These are phyloP conservation scores for Numenius arquata DNA, from an alignment of 2,113 vertebrate genomes.

Conservation along the genomic window DNA sequence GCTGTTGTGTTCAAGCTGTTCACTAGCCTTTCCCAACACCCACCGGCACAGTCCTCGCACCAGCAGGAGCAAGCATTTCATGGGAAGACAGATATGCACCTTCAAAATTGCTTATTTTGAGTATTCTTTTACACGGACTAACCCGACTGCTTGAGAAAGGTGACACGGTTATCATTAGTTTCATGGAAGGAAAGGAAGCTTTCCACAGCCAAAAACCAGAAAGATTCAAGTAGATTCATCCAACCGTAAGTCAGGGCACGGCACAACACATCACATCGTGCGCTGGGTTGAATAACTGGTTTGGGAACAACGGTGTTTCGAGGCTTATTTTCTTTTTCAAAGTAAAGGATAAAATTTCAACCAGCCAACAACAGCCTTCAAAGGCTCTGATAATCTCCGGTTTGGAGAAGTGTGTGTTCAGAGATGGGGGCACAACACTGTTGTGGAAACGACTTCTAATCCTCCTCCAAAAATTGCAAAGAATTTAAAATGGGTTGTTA, in stretches of 20 bases:
- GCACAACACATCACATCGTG: background rate
- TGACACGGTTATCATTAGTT: background rate
- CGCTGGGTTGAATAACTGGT: background rate
- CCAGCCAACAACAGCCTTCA: background rate
- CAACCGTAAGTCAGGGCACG: background rate
- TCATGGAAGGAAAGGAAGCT: background rate
- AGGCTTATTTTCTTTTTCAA: background rate
- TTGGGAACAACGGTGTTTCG: rapidly evolving
- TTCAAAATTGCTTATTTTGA: background rate
- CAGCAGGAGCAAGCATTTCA: background rate
- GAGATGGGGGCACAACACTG: background rate
- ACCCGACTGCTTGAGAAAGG: background rate
- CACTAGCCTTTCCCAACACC: background rate
- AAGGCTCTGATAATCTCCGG: background rate
- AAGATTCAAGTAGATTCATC: background rate
- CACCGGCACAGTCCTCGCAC: background rate
- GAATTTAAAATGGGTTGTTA: background rate
- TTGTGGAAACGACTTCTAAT: background rate
- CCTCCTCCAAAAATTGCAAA: background rate
- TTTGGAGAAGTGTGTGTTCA: background rate
- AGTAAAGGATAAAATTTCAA: background rate
- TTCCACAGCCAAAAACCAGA: background rate
- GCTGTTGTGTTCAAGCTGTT: background rate
- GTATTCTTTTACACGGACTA: background rate
- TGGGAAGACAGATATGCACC: rapidly evolving